phyloP scores from a whole-genome alignment of 1,140 invertebrate genomes.

The Pollicipes pollicipes region DNA sequence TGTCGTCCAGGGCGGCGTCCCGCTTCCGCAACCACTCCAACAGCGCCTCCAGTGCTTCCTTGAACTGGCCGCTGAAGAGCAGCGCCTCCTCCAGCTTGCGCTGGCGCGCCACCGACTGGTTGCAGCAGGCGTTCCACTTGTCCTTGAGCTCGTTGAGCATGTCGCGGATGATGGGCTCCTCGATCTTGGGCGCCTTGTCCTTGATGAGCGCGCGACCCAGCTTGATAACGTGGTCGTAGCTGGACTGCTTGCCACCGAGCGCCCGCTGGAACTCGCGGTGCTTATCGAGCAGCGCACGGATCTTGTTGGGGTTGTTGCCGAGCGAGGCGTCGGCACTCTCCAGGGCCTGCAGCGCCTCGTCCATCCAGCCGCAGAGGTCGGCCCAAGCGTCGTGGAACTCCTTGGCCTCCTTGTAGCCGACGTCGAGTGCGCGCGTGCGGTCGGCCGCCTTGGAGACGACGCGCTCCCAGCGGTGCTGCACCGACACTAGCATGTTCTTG shows the following conservation, averaged over 20 bases:
- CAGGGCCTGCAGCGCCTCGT: constrained; percentile 62
- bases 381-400: constrained; percentile 84
- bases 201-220: constrained; percentile 66
- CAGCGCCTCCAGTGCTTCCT: constrained; percentile 82
- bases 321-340: constrained; percentile 49
- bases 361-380: constrained; percentile 56
- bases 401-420: constrained; percentile 87
- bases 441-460: constrained; percentile 92
- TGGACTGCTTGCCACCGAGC: constrained; percentile 68
- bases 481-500: constrained; percentile 90
- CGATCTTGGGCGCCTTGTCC: constrained; percentile 79
- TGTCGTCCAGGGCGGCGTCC: constrained; percentile 54
- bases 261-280: constrained; percentile 90
- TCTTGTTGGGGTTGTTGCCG: constrained; percentile 74
- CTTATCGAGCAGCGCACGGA: constrained; percentile 68
- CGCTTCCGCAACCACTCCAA: constrained; percentile 86
- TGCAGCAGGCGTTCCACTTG: constrained; percentile 85
- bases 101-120: constrained; percentile 84
- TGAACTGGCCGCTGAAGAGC: constrained; percentile 86
- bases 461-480: constrained; percentile 94
- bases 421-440: constrained; percentile 77
- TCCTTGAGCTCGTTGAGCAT: constrained; percentile 78
- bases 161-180: constrained; percentile 61
- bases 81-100: constrained; percentile 84
- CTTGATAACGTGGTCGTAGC: constrained; percentile 77